These are phyloP conservation scores for Drosophila monieri DNA, from an alignment of 2,888 invertebrate species.

Conservation along the genomic window DNA sequence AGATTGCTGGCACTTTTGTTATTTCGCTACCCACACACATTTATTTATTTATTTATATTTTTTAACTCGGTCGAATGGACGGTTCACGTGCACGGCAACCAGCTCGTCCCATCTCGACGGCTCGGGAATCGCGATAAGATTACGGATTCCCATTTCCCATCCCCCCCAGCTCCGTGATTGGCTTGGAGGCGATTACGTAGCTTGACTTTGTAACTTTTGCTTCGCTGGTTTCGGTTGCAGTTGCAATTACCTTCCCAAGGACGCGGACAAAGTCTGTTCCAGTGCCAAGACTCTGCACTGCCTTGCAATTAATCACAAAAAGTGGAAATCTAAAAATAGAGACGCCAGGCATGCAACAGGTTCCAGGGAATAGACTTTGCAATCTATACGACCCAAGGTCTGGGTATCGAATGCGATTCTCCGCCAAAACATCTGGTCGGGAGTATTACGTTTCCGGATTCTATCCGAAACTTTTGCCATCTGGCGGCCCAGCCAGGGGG, in stretches of 20 bases:
- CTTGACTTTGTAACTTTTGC: neutral
- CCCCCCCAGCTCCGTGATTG: neutral
- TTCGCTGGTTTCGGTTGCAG: neutral
- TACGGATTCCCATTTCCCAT: conserved; percentile 9
- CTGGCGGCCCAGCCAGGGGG: no score
- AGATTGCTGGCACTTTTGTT: conserved; percentile 3
- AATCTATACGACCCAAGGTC: no score
- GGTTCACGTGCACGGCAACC: conserved; percentile 33
- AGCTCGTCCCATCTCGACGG: conserved; percentile 22
- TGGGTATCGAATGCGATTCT: no score
- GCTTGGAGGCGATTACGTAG: no score
- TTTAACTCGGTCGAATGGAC: neutral
- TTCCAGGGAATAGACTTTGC: no score
- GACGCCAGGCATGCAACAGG: no score
- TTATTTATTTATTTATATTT: conserved; percentile 20
- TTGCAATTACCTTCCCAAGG: neutral
- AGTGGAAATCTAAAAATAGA: no score
- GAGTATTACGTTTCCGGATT: no score
- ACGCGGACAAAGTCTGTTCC: neutral
- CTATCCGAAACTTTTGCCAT: no score
- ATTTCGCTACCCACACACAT: neutral
- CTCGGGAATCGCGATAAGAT: conserved; percentile 37
- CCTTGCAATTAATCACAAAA: no score
- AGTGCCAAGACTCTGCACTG: no score
- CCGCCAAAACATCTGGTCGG: no score